Conservation (phyloP, 2,888 invertebrate species). For the Lithophane semibrunnea region DNA sequence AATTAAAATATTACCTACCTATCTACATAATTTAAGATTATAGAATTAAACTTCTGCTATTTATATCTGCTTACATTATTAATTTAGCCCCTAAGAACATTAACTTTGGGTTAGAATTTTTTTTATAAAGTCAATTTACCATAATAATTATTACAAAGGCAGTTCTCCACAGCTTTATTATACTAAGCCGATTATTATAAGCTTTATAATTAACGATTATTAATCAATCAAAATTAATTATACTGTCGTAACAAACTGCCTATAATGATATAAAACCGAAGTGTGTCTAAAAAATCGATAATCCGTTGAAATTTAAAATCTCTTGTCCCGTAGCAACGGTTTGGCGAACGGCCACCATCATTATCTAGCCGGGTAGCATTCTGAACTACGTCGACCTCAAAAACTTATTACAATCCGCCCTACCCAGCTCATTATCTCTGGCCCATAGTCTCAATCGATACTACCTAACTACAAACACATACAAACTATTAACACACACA, state of each 20-base stretch:
- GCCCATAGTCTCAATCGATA: constrained; percentile 89
- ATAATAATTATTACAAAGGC: constrained; percentile 55
- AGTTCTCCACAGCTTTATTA: constrained; percentile 56
- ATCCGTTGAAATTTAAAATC: constrained; percentile 63
- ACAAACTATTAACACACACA: constrained; percentile 80
- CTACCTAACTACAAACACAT: constrained; percentile 82
- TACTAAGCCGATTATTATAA: constrained; percentile 60
- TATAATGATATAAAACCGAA: constrained; percentile 62
- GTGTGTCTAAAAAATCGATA: constrained; percentile 61
- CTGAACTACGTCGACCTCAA: constrained; percentile 80
- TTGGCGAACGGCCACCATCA: constrained; percentile 64
- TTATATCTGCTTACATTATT: background rate
- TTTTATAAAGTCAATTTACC: constrained; percentile 30
- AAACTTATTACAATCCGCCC: constrained; percentile 87
- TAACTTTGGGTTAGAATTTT: constrained; percentile 11
- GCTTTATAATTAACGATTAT: constrained; percentile 64
- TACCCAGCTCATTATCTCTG: constrained; percentile 89
- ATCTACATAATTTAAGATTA: background rate
- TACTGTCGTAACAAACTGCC: constrained; percentile 65
- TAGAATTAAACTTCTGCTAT: background rate
- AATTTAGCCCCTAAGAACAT: constrained; percentile 3
- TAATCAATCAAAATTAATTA: constrained; percentile 70
- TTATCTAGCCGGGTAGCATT: constrained; percentile 69
- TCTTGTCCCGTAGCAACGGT: constrained; percentile 42
- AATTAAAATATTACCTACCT: background rate